A percentile compares a stretch with the other conserved stretches of the same genome.
phyloP scores from a whole-genome alignment of 2,797 vertebrate genomes.

The Sebastes nivosus region DNA sequence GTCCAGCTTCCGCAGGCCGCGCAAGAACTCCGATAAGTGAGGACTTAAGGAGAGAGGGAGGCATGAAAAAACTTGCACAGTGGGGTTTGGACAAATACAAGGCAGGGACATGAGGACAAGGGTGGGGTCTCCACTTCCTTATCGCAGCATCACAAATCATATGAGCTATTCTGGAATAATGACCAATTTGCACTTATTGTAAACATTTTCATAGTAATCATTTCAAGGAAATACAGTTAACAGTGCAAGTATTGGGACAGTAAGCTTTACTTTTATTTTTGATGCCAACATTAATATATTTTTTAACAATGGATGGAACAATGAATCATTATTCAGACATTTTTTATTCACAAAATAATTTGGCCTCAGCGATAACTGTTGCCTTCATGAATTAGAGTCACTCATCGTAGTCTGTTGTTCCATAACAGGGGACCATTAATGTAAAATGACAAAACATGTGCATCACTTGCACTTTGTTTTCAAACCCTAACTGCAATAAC shows the following conservation, averaged over 20 bases:
- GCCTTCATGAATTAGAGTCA: neutral
- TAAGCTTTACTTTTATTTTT: constrained; percentile 27
- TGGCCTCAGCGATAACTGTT: neutral
- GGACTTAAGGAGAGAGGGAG: neutral
- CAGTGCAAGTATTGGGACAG: constrained; percentile 62
- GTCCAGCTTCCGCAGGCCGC: constrained; percentile 93
- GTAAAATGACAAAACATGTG: neutral
- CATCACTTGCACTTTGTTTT: neutral
- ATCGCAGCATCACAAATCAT: constrained; percentile 52
- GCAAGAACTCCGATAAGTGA: constrained; percentile 97
- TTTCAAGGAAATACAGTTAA: constrained; percentile 64
- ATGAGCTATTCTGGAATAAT: constrained; percentile 71
- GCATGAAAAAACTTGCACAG: constrained; percentile 37
- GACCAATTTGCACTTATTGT: constrained; percentile 88
- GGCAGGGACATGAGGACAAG: constrained; percentile 41
- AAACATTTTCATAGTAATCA: constrained; percentile 83
- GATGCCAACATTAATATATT: constrained; percentile 19
- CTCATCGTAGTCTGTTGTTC: neutral
- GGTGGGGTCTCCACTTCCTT: constrained; percentile 15
- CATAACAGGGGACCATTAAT: constrained; percentile 5
- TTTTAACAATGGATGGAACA: constrained; percentile 6
- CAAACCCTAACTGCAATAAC: neutral
- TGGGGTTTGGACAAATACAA: constrained; percentile 27
- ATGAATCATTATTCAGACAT: neutral
- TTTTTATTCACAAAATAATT: neutral